Percentiles rank a stretch among this genome's conserved stretches.
These are phyloP conservation scores for Tyrannus savana DNA, from an alignment of 2,113 vertebrate species.

Conservation along the genomic window DNA sequence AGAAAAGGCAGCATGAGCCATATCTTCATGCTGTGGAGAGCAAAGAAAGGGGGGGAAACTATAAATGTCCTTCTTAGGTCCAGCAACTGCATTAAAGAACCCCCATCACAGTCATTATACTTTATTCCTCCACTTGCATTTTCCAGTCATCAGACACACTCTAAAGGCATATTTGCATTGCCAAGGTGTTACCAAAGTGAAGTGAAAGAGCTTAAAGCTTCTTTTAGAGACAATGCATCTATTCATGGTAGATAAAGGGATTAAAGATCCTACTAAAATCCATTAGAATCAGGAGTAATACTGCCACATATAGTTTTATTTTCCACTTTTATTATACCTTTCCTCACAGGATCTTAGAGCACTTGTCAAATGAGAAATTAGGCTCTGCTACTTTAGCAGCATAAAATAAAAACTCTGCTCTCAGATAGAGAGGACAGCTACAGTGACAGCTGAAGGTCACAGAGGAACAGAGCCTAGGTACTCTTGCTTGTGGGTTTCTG, in stretches of 20 bases:
- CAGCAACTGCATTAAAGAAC: background rate
- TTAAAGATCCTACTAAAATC: constrained; percentile 57
- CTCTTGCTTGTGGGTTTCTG: background rate
- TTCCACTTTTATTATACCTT: constrained; percentile 48
- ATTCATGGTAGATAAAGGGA: constrained; percentile 56
- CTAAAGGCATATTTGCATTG: constrained; percentile 27
- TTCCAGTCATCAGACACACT: background rate
- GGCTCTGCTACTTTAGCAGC: constrained; percentile 9
- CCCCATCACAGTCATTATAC: background rate
- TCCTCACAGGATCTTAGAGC: constrained; percentile 24
- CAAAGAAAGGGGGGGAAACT: background rate
- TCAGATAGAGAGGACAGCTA: constrained; percentile 1
- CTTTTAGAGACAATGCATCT: constrained; percentile 55
- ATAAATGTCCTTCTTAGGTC: background rate
- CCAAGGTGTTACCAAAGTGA: constrained; percentile 45
- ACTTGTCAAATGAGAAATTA: constrained; percentile 62
- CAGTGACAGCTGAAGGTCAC: constrained; percentile 52
- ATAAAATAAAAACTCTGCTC: constrained; percentile 35
- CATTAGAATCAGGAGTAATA: constrained; percentile 56
- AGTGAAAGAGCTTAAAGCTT: constrained; percentile 50
- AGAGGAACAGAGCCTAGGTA: background rate
- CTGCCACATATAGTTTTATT: constrained; percentile 59
- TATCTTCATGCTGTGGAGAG: background rate
- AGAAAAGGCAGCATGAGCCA: background rate
- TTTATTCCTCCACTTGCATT: background rate